A percentile compares a stretch with the other conserved stretches of the same genome.
Evolutionary conservation across 2,113 vertebrate genomes (phyloP).

Genomic region (Corydoras maculifer): DNA sequence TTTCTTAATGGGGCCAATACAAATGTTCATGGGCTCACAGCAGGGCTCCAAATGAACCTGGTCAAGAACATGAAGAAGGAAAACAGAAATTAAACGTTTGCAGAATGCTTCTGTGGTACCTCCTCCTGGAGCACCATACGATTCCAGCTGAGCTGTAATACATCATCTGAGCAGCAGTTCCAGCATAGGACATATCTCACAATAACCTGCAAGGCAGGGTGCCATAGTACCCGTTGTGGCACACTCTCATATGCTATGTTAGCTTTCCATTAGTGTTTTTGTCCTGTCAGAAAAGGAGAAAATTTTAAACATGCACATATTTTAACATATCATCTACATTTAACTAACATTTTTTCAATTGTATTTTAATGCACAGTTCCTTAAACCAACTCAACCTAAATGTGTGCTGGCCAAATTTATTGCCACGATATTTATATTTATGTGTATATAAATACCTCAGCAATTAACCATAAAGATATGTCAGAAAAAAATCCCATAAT

Average conservation of each 20-base stretch:
- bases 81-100: slow-evolving; percentile 50
- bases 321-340: not conserved
- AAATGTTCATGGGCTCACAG: slow-evolving; percentile 38
- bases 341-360: no score
- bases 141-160: slow-evolving; percentile 49
- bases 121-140: slow-evolving; percentile 29
- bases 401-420: no score
- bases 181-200: slow-evolving; percentile 46
- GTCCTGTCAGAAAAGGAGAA: slow-evolving; percentile 30
- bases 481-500: no score
- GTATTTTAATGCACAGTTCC: no score
- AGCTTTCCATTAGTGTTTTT: slow-evolving; percentile 58
- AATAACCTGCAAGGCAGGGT: slow-evolving; percentile 49
- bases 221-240: slow-evolving; percentile 42
- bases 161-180: slow-evolving; percentile 47
- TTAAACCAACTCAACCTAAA: no score
- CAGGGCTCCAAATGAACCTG: slow-evolving; percentile 41
- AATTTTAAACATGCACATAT: slow-evolving; percentile 13
- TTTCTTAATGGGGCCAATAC: slow-evolving; percentile 37
- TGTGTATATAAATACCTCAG: no score
- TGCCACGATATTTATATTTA: no score
- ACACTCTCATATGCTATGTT: slow-evolving; percentile 53
- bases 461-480: no score
- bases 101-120: slow-evolving; percentile 34
- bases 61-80: slow-evolving; percentile 45